Evolutionary conservation across 2,797 vertebrate genomes (phyloP), one percentile per base, ranked within the genome.

Genomic region (Pseudocheirus occidentalis): DNA sequence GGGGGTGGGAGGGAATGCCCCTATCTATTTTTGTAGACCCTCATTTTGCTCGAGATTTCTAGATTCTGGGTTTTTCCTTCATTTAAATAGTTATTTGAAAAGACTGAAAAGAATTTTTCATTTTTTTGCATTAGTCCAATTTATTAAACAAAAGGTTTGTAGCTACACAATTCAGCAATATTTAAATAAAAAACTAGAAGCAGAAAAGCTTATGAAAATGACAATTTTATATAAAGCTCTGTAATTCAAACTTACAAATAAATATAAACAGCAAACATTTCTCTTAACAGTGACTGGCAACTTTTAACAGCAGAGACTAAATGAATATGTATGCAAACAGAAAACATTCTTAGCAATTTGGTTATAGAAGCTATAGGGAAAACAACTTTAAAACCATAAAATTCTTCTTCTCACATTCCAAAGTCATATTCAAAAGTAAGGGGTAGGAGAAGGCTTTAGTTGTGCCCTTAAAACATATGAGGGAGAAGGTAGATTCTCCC

Each of bases 61-160:
- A 40, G 9, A 73, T 4, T 50, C 57, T 62, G 40, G 21, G 73
- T 55, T n/a, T 90, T 91, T 46, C 58, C 92, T 97, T 87, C 96
- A 58, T 93, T 92, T 91, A 92, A 93, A 95, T 34, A 46, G 93
- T 54, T 92, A 92, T 62, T 34, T 87, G 93, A 96, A 98, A 97
- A 90, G 91, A 97, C 4, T 55, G 93, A 34, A 87, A 91, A 54
- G 55, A 93, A 93, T 55, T 90, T 91, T 93, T 50, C 55, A 55
- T 56, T 53, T 53, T 96, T 90, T 95, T 92, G 59, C 92, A 95
- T 94, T 93, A 96, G 14, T 96, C 93, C 53, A 55, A 50, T 97
- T 97, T 98, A 98, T 97, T 97, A 98, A 96, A 97, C 96, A 97
- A 94, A 93, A 96, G 54, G n/a, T 58, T 89, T 95, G 95, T 31